Evolutionary conservation across 2,888 invertebrate genomes (phyloP), one percentile per base, ranked within the genome.

Genomic region (Eurois occulta): DNA sequence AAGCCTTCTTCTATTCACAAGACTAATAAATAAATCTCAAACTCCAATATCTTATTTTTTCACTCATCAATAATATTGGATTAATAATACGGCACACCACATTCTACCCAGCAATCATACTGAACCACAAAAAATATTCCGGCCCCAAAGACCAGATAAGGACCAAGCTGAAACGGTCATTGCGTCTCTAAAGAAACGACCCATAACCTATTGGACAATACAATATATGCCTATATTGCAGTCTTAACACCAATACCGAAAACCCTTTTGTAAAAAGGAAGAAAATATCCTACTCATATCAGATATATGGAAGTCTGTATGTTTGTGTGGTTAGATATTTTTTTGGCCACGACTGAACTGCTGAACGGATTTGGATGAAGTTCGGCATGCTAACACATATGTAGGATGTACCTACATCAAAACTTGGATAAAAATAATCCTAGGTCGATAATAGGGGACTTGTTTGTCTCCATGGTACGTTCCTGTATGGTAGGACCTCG

Each of bases 191-290:
- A 89, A 91, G 87, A 92, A 91, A 90, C 90, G 90, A 91, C 91
- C 90, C 86, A 75, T 91, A 92, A 94, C 92, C 91, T 91, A 71
- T 83, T 86, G 89, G 89, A 91, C 91, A 92, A 92, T 92, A 91
- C 92, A 90, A 91, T 91, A 87, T 91, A 89, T 89, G 88, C 88
- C 87, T 87, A 86, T 83, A 90, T 89, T 90, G 90, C 89, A 90
- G 87, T 87, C 89, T 87, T 87, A 90, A 87, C 87, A 81, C 84
- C 86, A 84, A 87, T 86, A 87, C 75, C 48, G 80, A 87, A 87
- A 88, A 78, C 72, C 89, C 90, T 90, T 92, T 93, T 92, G 90
- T 92, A 90, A 91, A 91, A 90, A 88, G 87, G 87, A 80, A 84
- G 89, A 85, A 85, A 87, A 72, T 32, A 46, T 55, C 1, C 6